phyloP scores from a whole-genome alignment of 2,113 vertebrate species.

The Fregata magnificens region DNA sequence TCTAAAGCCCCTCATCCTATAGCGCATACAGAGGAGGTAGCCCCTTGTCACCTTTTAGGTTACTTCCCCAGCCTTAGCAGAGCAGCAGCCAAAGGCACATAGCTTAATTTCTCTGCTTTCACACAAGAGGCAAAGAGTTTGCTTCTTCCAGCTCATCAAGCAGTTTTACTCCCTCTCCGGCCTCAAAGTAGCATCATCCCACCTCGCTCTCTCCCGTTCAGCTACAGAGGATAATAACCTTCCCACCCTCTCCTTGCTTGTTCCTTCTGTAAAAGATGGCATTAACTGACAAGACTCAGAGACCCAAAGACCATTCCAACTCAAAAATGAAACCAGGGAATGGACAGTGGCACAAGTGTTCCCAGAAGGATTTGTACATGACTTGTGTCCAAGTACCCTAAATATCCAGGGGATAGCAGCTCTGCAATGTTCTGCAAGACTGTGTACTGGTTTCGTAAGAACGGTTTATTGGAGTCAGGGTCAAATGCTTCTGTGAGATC shows the following conservation, averaged over 20 bases:
- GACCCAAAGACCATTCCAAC: neutral
- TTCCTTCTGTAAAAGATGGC: neutral
- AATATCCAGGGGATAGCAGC: neutral
- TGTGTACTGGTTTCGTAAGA: neutral
- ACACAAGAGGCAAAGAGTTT: neutral
- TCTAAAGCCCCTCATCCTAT: neutral
- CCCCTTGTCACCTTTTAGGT: neutral
- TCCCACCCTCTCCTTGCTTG: neutral
- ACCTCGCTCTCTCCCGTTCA: rapidly evolving
- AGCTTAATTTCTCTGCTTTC: neutral
- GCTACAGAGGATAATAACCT: neutral
- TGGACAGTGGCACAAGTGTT: neutral
- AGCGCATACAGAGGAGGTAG: neutral
- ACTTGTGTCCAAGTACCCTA: neutral
- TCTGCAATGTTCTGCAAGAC: neutral
- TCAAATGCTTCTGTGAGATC: neutral
- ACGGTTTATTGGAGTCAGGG: neutral
- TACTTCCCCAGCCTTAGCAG: neutral
- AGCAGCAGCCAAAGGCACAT: neutral
- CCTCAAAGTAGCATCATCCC: neutral
- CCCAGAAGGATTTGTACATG: neutral
- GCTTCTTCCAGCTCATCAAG: neutral
- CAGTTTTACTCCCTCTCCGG: neutral
- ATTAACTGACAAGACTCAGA: neutral
- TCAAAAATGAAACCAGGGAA: neutral